Conservation (phyloP, 2,797 vertebrate genomes). For the Alosa sapidissima region DNA sequence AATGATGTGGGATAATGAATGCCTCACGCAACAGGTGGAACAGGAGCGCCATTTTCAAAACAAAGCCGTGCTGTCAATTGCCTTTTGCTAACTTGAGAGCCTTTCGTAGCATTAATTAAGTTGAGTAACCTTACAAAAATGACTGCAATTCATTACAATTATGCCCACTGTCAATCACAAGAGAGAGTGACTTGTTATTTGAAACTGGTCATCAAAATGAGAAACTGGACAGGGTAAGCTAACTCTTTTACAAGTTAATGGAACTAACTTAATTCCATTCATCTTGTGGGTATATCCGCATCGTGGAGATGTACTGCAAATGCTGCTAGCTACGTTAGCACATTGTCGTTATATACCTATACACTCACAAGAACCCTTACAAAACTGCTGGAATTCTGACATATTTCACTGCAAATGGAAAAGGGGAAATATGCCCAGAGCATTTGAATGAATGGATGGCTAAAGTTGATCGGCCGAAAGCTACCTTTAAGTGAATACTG, state of each 20-base stretch:
- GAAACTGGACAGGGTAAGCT: not conserved
- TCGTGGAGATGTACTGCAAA: conserved; percentile 30
- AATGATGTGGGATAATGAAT: conserved; percentile 49
- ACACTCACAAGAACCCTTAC: not conserved
- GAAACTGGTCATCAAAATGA: too few species aligned
- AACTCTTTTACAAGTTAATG: not conserved
- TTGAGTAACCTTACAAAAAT: not conserved
- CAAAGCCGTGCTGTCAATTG: conserved; percentile 25
- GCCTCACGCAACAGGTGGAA: conserved; percentile 63
- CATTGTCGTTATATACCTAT: not conserved
- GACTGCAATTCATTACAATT: not conserved
- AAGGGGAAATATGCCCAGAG: not conserved
- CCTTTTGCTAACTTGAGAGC: conserved; percentile 14
- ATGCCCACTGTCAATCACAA: not conserved
- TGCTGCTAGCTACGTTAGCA: conserved; percentile 46
- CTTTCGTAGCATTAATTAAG: conserved; percentile 9
- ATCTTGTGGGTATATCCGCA: not conserved
- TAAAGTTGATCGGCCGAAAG: not conserved
- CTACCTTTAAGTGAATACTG: not conserved
- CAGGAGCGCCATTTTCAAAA: conserved; percentile 43
- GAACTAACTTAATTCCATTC: conserved; percentile 7
- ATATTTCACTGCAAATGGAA: not conserved
- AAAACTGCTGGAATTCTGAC: not conserved
- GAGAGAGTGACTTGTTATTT: not conserved
- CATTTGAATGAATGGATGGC: conserved; percentile 14